phyloP scores from a whole-genome alignment of 1,140 invertebrate genomes.

The Metaphire vulgaris region DNA sequence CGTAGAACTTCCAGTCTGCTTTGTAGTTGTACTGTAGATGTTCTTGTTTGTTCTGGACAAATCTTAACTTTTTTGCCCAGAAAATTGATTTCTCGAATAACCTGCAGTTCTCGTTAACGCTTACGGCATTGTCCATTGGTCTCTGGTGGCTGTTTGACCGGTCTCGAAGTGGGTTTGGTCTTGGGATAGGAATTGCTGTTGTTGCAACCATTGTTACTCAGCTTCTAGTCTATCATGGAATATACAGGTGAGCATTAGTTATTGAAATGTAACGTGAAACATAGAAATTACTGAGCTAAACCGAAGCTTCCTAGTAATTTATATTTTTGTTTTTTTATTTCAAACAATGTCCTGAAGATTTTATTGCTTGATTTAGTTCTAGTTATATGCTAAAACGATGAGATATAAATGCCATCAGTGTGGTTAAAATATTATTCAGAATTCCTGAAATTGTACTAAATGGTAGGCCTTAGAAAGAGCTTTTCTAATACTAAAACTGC shows the following conservation, averaged over 20 bases:
- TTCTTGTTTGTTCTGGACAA: too few relatives aligned
- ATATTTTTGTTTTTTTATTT: slow-evolving; percentile 1
- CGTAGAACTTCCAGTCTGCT: too few relatives aligned
- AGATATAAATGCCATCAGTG: not conserved
- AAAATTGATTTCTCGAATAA: slow-evolving; percentile 54
- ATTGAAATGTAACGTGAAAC: too few relatives aligned
- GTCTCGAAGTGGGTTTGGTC: slow-evolving; percentile 51
- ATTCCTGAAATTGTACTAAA: too few relatives aligned
- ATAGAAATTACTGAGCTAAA: too few relatives aligned
- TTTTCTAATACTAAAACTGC: too few relatives aligned
- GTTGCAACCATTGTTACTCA: slow-evolving; percentile 52
- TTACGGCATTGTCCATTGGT: slow-evolving; percentile 52
- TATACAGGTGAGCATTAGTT: slow-evolving; percentile 48
- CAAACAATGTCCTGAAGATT: not conserved
- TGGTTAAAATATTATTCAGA: not conserved
- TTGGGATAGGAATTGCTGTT: slow-evolving; percentile 50
- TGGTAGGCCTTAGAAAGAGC: too few relatives aligned
- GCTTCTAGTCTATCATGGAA: slow-evolving; percentile 51
- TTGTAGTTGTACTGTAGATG: too few relatives aligned
- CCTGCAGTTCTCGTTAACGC: slow-evolving; percentile 50
- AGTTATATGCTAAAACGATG: not conserved
- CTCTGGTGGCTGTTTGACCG: slow-evolving; percentile 55
- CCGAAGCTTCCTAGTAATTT: too few relatives aligned
- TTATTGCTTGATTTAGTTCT: not conserved
- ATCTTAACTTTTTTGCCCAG: slow-evolving; percentile 35